Base-by-base conservation (phyloP, 1,140 invertebrate species). In the Aphidius ervi region DNA sequence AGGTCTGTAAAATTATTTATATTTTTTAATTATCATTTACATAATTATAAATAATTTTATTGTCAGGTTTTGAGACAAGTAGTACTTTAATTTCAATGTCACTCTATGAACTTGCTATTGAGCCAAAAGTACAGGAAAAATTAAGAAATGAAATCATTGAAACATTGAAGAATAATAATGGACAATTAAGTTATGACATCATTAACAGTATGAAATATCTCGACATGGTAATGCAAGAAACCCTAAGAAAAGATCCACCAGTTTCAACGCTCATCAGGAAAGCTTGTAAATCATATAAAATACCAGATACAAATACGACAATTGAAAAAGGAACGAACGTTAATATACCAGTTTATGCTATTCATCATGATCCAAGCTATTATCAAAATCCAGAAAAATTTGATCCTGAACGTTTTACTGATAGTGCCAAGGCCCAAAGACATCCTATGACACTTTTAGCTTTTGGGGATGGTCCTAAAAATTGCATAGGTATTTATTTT, bases 301-400 rank as follows among this genome's bases (percentile, higher is more conserved):
- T 84, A 20, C 72, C 75, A 16, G 76, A 71, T 6, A 76, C 75
- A 5, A 70, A 78, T 20, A 65, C 77, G 4, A 72, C 67, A 5
- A 71, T 82, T 40, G 72, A 77, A 41, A 81, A 81, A 62, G 74
- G 74, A 6, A 74, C 69, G 3, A 57, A 65, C n/a, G 57, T 83
- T 6, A 65, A 68, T 37, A 77, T 83, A 55, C 78, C 82, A 9
- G 66, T 79, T 46, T 74, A 79, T 40, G 78, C 78, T 31, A 76
- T 89, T 49, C 89, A 91, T 64, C 71, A 81, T 20, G 83, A 88
- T 71, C 77, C 82, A 7, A 72, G 82, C 45, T 76, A 81, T 65
- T 90, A 82, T 70, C 82, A 84, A 9, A 80, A 89, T 56, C 84
- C 64, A 6, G 78, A 85, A 7, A 66, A 61, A 10, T 87, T 84